Evolutionary conservation across 23 tunicate species (phyloP), one percentile per base, ranked within the genome.

Genomic region (Trididemnum miniatum): DNA sequence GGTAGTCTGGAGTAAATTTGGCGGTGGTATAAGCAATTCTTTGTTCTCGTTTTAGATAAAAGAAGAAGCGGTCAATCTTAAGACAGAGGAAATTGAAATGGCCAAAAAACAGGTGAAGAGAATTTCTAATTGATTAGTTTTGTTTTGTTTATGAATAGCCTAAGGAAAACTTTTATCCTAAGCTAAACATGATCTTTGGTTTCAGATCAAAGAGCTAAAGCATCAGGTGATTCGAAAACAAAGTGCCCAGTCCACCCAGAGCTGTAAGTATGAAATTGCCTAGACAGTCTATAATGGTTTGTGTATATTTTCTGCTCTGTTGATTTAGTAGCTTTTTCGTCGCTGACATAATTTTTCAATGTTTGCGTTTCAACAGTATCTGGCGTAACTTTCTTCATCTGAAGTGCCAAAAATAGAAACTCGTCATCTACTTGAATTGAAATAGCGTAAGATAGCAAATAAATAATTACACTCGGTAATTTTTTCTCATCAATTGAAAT

Each of bases 51-150:
- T 71, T 52, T 66, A 86, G 90, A 62, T 35, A 35, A 86, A 86
- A 31, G 90, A 86, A 35, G 78, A 86, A 54, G 84, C 33, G 52
- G 90, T 86, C 22, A 71, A 71, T 29, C 18, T 79, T 24, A 86
- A 86, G 69, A 65, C 84, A 2, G 84, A 79, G 23, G 90, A 86
- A 80, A 86, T 86, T 80, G 85, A 86, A 28, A 25, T 79, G 30
- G 90, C 90, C 27, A 86, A 80, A 52, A 79, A 86, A 60, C 84
- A 86, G 85, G 82, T 77, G 9, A 26, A 18, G 15, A 44, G 9
- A 44, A 7, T n/a, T n/a, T n/a, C n/a, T n/a, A n/a, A n/a, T n/a
- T n/a, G n/a, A n/a, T n/a, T n/a, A n/a, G n/a, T n/a, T n/a, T n/a
- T n/a, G n/a, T n/a, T n/a, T n/a, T n/a, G n/a, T n/a, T n/a, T n/a